Evolutionary conservation across 2,888 invertebrate genomes (phyloP), one percentile per base, ranked within the genome.

Genomic region (Argyresthia albistria): DNA sequence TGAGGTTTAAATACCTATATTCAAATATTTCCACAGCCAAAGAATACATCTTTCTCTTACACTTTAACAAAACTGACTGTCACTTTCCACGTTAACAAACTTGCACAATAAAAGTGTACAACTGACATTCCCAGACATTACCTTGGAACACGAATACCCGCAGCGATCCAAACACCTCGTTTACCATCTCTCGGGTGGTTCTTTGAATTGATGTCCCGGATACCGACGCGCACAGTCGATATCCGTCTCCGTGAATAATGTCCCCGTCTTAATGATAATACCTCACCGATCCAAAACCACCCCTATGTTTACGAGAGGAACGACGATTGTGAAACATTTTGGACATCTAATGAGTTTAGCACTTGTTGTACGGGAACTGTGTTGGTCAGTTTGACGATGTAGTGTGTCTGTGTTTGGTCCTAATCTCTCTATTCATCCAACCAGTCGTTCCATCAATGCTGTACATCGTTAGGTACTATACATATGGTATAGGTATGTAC

Each of bases 141-240:
- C 25, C 25, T 25, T 25, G 3, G 25, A 25, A 25, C 25, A 25
- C 25, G 25, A 25, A 25, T 25, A 25, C 25, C 25, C 25, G 25
- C 25, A 25, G 2, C 25, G 25, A 25, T 25, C 25, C 6, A 25
- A 25, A 25, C 14, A 45, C 15, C 9, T 45, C 45, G 45, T 45
- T 45, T 45, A 45, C 14, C 45, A 45, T 45, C 45, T 45, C 45
- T 51, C 56, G 15, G 49, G 14, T 15, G 25, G 49, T 42, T 64
- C 64, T 63, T 67, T 63, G 67, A 69, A 73, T 75, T 71, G 72
- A 74, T 71, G 74, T 68, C 65, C 63, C 69, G 70, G 73, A 74
- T 76, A 76, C 72, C 72, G 65, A 67, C 62, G 43, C 43, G 70
- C 67, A 69, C 72, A 69, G 73, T 69, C 74, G 67, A 77, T 76